Conservation (phyloP, 2,113 vertebrate genomes). For the Aleadryas rufinucha region DNA sequence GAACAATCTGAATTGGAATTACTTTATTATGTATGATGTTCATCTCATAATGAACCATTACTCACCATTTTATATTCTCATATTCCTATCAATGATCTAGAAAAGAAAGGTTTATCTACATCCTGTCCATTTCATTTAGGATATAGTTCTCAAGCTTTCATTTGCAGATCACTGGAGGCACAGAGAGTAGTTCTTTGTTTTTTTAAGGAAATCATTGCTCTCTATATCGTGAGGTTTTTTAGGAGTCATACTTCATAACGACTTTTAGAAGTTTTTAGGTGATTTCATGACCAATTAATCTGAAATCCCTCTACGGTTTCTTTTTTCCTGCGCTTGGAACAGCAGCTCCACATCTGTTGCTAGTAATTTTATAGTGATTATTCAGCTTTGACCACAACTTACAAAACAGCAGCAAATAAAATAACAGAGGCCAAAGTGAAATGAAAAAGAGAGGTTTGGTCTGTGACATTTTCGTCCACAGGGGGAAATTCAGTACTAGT, state of each 20-base stretch:
- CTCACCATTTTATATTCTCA: conserved; percentile 36
- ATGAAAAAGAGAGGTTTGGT: not conserved
- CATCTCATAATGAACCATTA: conserved; percentile 44
- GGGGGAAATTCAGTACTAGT: not conserved
- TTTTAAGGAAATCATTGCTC: conserved; percentile 14
- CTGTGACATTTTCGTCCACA: not conserved
- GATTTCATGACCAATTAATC: conserved; percentile 37
- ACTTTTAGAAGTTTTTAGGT: conserved; percentile 21
- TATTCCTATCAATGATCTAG: conserved; percentile 46
- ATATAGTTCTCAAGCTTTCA: not conserved
- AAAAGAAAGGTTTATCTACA: conserved; percentile 46
- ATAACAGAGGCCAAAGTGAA: not conserved
- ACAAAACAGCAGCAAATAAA: not conserved
- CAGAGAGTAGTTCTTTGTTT: not conserved
- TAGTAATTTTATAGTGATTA: not conserved
- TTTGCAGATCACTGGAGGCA: not conserved
- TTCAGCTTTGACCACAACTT: not conserved
- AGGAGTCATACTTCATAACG: not conserved
- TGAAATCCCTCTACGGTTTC: not conserved
- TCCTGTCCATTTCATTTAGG: not conserved
- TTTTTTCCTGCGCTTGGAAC: not conserved
- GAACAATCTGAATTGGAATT: conserved; percentile 47
- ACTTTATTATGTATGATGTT: conserved; percentile 39
- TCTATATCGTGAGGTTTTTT: not conserved
- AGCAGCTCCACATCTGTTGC: not conserved